Evolutionary conservation across 2,888 invertebrate genomes (phyloP), one percentile per base, ranked within the genome.

Genomic region (Marasmarcha lunaedactyla): DNA sequence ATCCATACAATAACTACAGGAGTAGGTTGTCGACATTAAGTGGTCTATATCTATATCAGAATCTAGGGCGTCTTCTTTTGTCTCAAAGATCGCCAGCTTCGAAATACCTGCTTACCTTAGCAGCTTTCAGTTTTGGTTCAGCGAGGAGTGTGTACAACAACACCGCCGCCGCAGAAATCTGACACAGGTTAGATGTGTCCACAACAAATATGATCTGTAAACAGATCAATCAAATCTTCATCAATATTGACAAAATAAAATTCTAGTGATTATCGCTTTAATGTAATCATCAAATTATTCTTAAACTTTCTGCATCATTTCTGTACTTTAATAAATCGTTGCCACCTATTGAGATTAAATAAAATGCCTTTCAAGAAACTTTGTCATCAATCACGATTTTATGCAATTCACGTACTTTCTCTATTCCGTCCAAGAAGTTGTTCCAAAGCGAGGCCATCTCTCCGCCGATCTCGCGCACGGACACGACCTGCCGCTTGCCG

Each of bases 91-190:
- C n/a, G n/a, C n/a, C n/a, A n/a, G n/a, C n/a, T n/a, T n/a, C n/a
- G n/a, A n/a, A 20, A 30, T 10, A 30, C 2, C 40, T 38, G 11
- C 3, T 35, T 62, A 93, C 89, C 77, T 89, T 90, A 0, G 88
- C 85, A 37, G 84, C 84, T 52, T 86, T 86, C 14, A 93, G 69
- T 35, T 83, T 77, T 0, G 93, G 93, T 52, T 94, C 89, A 0
- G 91, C 89, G 14, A 94, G 62, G 34, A 93, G 81, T 0, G 92
- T 90, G 62, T 93, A 94, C 0, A 94, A 73, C 30, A 93, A 77
- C 0, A 94, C 92, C 14, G 92, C 92, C 10, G 93, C 92, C 1
- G 92, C 92, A 1, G 93, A 92, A 56, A 94, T 93, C 72, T 93
- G 93, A 54, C 94, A 94, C 33, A 94, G 76, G 73, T 94, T 93